Base-by-base conservation (phyloP, 2,113 vertebrate species). In the Channa argus region DNA sequence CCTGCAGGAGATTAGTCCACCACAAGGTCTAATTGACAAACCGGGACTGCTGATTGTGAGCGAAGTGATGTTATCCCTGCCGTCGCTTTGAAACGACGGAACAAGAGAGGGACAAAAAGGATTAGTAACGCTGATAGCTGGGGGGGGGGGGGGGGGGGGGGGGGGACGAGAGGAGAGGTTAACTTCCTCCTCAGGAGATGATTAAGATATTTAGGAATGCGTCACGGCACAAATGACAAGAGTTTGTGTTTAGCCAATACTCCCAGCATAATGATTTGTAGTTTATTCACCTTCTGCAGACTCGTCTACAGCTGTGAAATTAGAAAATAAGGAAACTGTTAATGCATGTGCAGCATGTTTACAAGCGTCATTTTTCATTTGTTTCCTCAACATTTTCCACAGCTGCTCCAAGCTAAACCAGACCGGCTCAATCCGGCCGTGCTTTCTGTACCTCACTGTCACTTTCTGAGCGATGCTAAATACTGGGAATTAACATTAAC, bases 21-120 rank as follows among this genome's bases (percentile, higher is more conserved):
- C 56, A 89, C 89, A 69, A 82, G 80, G 71, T 90, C 91, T 92
- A 89, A 92, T 91, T 92, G 91, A 92, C 82, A 63, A 90, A 87
- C 74, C 53, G 8, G 70, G 84, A 77, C 58, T 49, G 75, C 78
- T 8, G 82, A 60, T 86, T 45, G 81, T 64, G 63, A 74, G 65
- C 69, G 87, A 86, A 88, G 88, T 84, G 82, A 93, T 86, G 86
- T 86, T 89, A 83, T 92, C 84, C 87, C 91, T 11, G 58, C 71
- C 53, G 74, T 45, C 63, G 55, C 87, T 91, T 91, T 90, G 85
- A 92, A 41, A 77, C 71, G 5, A 39, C 74, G 6, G 44, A 77
- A 88, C 86, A 88, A 89, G 62, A 78, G 80, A 65, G 6, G 67
- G 66, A 83, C 75, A 85, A 71, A 86, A 67, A 58, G 87, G 90